Evolutionary conservation across 1,140 invertebrate genomes (phyloP).

Genomic region (Propsilocerus akamusi): DNA sequence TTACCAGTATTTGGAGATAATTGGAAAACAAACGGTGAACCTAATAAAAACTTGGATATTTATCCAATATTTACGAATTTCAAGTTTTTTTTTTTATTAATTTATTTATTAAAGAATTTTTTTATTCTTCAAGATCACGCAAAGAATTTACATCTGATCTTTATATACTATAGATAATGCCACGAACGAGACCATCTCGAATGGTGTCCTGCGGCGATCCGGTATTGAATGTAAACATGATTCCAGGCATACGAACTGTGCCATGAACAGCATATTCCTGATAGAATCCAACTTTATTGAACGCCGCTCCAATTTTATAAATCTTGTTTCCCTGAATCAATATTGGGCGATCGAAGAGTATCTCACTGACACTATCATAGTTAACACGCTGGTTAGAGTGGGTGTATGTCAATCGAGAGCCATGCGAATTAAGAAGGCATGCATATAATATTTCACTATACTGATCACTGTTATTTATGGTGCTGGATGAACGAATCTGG

Average conservation of each 20-base stretch:
- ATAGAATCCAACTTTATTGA: slow-evolving; percentile 62
- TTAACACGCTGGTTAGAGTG: slow-evolving; percentile 54
- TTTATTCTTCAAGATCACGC: too few species aligned
- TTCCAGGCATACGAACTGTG: slow-evolving; percentile 18
- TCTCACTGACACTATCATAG: slow-evolving; percentile 47
- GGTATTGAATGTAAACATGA: slow-evolving; percentile 53
- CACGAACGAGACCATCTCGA: slow-evolving; percentile 51
- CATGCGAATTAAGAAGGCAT: slow-evolving; percentile 54
- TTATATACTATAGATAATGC: slow-evolving; percentile 34
- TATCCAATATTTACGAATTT: too few species aligned
- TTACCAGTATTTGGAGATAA: too few species aligned
- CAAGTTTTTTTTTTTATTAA: too few species aligned
- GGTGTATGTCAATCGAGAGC: slow-evolving; percentile 54
- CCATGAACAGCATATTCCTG: slow-evolving; percentile 20
- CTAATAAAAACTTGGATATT: too few species aligned
- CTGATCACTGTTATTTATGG: slow-evolving; percentile 18
- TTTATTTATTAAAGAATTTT: too few species aligned
- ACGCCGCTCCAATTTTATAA: slow-evolving; percentile 59
- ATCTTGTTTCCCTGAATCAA: slow-evolving; percentile 54
- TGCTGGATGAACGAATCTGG: slow-evolving; percentile 28
- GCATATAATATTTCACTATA: slow-evolving; percentile 64
- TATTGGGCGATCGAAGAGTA: slow-evolving; percentile 57
- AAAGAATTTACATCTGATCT: too few species aligned
- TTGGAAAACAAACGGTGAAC: too few species aligned
- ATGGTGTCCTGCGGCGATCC: slow-evolving; percentile 42